Conservation (phyloP, 2,797 vertebrate genomes). For the Steatocranus sp. region DNA sequence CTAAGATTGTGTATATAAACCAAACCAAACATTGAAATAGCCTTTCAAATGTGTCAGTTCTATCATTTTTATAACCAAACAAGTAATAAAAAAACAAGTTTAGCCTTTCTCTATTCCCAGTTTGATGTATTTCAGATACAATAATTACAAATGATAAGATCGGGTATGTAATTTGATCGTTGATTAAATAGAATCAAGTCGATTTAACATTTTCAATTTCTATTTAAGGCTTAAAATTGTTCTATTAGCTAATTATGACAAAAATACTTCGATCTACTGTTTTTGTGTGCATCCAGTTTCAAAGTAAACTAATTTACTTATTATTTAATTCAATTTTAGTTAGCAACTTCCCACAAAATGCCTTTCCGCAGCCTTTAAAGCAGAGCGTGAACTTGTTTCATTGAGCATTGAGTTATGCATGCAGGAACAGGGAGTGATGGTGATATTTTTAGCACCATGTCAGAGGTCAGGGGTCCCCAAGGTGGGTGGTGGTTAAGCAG, state of each 20-base stretch:
- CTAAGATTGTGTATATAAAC: neutral
- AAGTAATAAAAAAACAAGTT: neutral
- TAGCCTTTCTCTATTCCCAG: neutral
- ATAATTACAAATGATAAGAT: neutral
- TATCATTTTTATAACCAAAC: neutral
- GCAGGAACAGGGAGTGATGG: neutral
- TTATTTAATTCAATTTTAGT: neutral
- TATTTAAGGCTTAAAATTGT: neutral
- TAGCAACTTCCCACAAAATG: neutral
- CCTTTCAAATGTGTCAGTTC: neutral
- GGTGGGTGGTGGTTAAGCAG: constrained; percentile 3
- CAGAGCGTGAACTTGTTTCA: neutral
- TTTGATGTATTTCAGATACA: neutral
- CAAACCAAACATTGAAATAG: neutral
- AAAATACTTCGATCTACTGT: neutral
- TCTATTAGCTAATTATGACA: neutral
- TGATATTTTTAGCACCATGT: neutral
- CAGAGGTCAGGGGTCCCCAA: constrained; percentile 19
- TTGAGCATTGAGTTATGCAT: neutral
- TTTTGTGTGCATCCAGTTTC: neutral
- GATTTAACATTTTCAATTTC: neutral
- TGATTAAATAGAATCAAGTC: neutral
- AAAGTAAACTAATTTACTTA: neutral
- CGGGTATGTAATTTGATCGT: neutral
- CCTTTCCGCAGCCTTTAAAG: neutral